Evolutionary conservation across 2,113 vertebrate genomes (phyloP).

Genomic region (Zosterops pallidus): DNA sequence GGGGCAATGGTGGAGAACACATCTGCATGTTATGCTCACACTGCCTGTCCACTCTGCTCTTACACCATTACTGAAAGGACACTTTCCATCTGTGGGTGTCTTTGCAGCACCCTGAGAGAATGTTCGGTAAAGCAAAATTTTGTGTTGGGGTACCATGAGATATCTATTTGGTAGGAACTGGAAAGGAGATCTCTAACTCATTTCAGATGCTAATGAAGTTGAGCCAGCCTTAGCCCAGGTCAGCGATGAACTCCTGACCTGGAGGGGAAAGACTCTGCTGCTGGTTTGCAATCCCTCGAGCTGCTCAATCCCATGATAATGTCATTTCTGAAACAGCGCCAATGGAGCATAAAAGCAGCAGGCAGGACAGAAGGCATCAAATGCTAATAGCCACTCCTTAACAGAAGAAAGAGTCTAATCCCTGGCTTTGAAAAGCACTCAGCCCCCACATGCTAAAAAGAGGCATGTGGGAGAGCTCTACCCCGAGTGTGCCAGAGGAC

Average conservation of each 20-base stretch:
- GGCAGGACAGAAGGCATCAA: conserved; percentile 60
- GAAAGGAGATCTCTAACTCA: background rate
- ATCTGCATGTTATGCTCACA: background rate
- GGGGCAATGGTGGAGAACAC: background rate
- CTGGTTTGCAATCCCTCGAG: conserved; percentile 18
- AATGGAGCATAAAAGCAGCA: conserved; percentile 61
- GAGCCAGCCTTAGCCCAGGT: background rate
- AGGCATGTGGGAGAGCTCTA: conserved; percentile 1
- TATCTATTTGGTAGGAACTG: background rate
- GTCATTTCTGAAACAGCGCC: conserved; percentile 52
- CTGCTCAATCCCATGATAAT: conserved; percentile 51
- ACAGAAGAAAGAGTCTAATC: conserved; percentile 46
- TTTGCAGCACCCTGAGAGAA: background rate
- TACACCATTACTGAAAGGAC: background rate
- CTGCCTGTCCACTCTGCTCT: background rate
- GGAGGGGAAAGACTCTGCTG: background rate
- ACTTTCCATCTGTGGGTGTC: background rate
- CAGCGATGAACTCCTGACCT: conserved; percentile 34
- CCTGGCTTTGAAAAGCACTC: conserved; percentile 45
- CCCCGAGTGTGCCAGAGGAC: background rate
- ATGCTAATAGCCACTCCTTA: conserved; percentile 54
- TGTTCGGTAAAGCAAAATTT: background rate
- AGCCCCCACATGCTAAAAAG: conserved; percentile 6
- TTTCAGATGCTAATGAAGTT: conserved; percentile 40
- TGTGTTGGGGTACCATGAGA: background rate